phyloP scores from a whole-genome alignment of 1,140 invertebrate species.

The Lasioglossum albipes region DNA sequence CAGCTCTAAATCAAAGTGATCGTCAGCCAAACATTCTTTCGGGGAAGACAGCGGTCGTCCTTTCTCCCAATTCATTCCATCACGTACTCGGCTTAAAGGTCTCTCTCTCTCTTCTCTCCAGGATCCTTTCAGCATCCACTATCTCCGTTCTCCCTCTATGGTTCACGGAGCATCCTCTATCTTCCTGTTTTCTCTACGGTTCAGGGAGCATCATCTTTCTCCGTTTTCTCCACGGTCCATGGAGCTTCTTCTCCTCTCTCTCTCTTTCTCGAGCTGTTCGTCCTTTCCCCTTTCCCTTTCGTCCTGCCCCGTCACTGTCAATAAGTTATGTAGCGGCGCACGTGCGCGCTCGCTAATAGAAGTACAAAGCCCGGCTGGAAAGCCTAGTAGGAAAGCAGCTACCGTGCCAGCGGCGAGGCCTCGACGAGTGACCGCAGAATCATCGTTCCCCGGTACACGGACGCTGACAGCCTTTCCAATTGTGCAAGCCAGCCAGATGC shows the following conservation, averaged over 20 bases:
- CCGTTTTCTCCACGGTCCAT: not conserved
- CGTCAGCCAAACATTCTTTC: not conserved
- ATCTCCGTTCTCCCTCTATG: not conserved
- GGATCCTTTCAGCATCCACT: not conserved
- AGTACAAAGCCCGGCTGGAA: slow-evolving; percentile 49
- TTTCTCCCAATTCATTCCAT: slow-evolving; percentile 40
- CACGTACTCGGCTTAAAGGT: slow-evolving; percentile 17
- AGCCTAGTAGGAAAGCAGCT: slow-evolving; percentile 54
- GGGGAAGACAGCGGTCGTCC: not conserved
- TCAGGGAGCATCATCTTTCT: not conserved
- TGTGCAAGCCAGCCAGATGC: slow-evolving; percentile 56
- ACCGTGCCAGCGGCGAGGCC: slow-evolving; percentile 45
- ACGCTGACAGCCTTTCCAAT: slow-evolving; percentile 58
- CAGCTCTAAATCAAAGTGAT: not conserved
- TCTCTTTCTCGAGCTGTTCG: not conserved
- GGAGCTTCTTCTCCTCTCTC: not conserved
- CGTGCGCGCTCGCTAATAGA: slow-evolving; percentile 56
- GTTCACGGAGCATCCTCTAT: no score
- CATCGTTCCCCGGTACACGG: slow-evolving; percentile 48
- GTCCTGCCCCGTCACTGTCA: slow-evolving; percentile 50
- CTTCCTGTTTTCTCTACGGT: no score
- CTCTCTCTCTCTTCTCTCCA: not conserved
- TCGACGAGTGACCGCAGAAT: slow-evolving; percentile 55
- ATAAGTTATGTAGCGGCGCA: slow-evolving; percentile 58
- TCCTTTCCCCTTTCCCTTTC: slow-evolving; percentile 45